phyloP scores from a whole-genome alignment of 2,797 vertebrate species.

The Todus mexicanus region DNA sequence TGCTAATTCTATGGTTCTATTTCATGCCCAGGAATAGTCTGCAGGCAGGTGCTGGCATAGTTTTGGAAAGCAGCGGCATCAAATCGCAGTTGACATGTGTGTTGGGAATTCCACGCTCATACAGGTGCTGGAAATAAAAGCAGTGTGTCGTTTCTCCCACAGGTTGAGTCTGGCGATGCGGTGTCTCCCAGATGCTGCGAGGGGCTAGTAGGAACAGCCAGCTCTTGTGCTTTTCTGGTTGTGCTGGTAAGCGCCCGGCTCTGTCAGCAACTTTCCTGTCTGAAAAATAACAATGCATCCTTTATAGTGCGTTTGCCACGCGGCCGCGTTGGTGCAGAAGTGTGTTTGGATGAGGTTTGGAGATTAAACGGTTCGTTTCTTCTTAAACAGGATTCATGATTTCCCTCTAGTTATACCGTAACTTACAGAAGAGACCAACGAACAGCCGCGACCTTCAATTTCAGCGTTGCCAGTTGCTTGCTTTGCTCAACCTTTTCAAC shows the following conservation, averaged over 20 bases:
- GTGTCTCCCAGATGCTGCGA: background rate
- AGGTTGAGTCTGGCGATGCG: background rate
- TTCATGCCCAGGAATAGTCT: too few species aligned
- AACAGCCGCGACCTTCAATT: background rate
- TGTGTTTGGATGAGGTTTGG: background rate
- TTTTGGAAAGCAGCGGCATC: background rate
- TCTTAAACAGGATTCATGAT: background rate
- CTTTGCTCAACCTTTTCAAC: background rate
- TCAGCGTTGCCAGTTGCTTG: background rate
- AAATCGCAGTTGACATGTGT: fast-evolving
- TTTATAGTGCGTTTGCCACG: background rate
- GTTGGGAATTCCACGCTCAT: fast-evolving
- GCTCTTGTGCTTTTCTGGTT: background rate
- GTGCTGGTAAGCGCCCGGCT: background rate
- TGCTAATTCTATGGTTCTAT: too few species aligned
- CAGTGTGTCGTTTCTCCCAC: fast-evolving
- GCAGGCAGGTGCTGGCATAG: too few species aligned
- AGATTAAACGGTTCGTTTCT: background rate
- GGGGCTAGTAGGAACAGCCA: background rate
- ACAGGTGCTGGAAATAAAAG: background rate
- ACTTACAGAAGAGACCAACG: background rate
- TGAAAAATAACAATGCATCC: background rate
- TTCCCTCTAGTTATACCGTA: background rate
- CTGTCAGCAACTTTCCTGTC: conserved; percentile 2
- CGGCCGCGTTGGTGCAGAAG: background rate